Percentiles rank a stretch among this genome's conserved stretches.
These are phyloP conservation scores for Leguminivora glycinivorella DNA, from an alignment of 1,140 invertebrate species.

Conservation along the genomic window DNA sequence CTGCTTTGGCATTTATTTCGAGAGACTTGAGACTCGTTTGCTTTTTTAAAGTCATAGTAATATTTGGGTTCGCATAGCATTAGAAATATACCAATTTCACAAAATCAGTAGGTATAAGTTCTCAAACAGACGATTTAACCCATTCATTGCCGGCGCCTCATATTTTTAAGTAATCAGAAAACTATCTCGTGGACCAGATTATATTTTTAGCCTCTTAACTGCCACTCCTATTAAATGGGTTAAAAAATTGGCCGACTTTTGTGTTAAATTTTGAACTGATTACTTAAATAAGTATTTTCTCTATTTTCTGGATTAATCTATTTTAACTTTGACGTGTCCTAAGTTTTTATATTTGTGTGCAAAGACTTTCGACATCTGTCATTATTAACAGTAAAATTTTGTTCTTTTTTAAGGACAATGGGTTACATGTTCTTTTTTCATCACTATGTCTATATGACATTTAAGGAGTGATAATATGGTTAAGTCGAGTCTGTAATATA, in stretches of 20 bases:
- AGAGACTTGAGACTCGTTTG: neutral
- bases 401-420: neutral
- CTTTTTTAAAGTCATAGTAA: neutral
- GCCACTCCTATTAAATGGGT: too few species aligned
- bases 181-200: too few species aligned
- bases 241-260: too few species aligned
- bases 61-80: too few species aligned
- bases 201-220: too few species aligned
- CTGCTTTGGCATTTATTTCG: neutral
- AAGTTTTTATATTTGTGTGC: neutral
- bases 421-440: neutral
- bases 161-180: neutral
- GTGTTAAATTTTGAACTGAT: too few species aligned
- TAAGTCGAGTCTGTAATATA: constrained; percentile 61
- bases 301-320: too few species aligned
- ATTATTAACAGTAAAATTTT: neutral
- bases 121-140: too few species aligned
- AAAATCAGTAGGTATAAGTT: neutral
- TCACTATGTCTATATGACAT: constrained; percentile 5
- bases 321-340: neutral
- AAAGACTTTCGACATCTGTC: neutral
- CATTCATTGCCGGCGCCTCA: neutral
- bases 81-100: neutral
- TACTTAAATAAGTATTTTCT: too few species aligned
- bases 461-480: constrained; percentile 30